These are phyloP conservation scores for Meloidogyne floridensis DNA, from an alignment of 1,140 invertebrate species.

Conservation along the genomic window DNA sequence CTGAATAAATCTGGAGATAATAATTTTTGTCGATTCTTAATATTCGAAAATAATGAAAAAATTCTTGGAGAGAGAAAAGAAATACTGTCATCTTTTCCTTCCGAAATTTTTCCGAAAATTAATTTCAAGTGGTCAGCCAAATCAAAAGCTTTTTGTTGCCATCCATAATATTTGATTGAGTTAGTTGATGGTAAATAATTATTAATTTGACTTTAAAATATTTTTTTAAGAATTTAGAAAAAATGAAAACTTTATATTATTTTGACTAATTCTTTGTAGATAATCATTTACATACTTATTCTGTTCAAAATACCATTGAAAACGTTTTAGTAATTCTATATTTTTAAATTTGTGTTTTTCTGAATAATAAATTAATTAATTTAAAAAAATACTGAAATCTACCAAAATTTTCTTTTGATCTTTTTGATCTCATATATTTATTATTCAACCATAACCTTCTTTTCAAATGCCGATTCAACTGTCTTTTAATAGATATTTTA, in stretches of 20 bases:
- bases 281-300: background rate
- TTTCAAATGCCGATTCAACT: background rate
- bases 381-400: background rate
- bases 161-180: background rate
- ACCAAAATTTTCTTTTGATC: background rate
- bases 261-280: conserved; percentile 7
- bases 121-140: background rate
- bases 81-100: conserved; percentile 1
- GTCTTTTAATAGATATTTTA: background rate
- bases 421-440: background rate
- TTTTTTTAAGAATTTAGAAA: background rate
- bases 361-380: background rate
- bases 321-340: background rate
- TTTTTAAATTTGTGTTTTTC: background rate
- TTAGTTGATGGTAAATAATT: background rate
- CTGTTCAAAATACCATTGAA: background rate
- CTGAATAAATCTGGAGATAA: conserved; percentile 18
- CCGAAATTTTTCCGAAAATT: background rate
- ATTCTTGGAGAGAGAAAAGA: conserved; percentile 25
- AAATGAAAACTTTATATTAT: background rate
- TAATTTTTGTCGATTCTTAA: background rate
- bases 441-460: background rate
- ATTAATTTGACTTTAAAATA: background rate
- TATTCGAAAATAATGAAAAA: conserved; percentile 16
- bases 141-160: conserved; percentile 1